Base-by-base conservation (phyloP, 30 jellyfish, hydroid and myxozoan genomes). In the Phacellophora camtschatica region DNA sequence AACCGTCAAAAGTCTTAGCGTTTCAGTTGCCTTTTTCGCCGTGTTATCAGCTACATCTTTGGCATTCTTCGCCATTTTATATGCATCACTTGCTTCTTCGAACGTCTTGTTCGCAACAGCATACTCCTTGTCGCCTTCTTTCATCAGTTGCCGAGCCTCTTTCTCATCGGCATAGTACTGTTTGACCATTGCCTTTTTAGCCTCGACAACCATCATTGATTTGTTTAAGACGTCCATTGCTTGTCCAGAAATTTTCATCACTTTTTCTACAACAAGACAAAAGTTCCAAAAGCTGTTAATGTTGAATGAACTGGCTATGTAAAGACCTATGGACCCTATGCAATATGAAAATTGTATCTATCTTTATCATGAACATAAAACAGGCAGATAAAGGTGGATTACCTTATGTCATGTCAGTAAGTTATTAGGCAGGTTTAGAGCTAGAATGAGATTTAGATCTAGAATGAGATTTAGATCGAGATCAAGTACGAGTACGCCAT, bases 21-120 rank as follows among this genome's bases (percentile, higher is more conserved):
- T 88, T 18, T 81, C 95, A 41, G 61, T 35, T 6, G 99, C 99
- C 56, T 93, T 96, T 23, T 74, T 74, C n/a, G 99, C 99, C 8
- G 92, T 89, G 27, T 66, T 66, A 12, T 82, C 90, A 19, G 97
- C 99, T 29, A 49, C 83, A 8, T 87, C 95, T 70, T 93, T 96
- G 16, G 99, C 99, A 5, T 41, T 61, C 13, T 50, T 66, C 20
- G 99, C 99, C 35, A 75, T 82, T n/a, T 75, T 83, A 67, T 88
- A 83, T 0, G 99, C 99, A 39, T 56, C 70, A 42, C 66, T 82
- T 25, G 99, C 97, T 43, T 50, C 45, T 13, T 55, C 77, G 35
- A 71, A 74, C 39, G 84, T 42, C 12, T 71, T 72, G 39, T 85
- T 64, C 7, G 99, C 69, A 30, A 29, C 29, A 15, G 22, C 62